Base-by-base conservation (phyloP, 2,797 vertebrate genomes). In the Sorex maritimensis region DNA sequence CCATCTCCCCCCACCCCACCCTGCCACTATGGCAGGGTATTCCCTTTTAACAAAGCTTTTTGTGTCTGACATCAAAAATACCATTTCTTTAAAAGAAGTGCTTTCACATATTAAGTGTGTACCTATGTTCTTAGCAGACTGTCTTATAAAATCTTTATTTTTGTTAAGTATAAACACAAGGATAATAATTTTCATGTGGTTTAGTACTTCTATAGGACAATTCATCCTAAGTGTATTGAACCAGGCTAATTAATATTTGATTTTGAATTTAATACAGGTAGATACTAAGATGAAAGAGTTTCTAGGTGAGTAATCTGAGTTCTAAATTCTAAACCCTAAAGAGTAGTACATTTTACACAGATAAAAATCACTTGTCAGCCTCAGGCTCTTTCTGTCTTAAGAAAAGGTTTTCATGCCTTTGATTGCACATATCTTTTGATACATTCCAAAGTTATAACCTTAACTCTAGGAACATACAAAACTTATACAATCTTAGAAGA, bases 221-320 rank as follows among this genome's bases (percentile, higher is more conserved):
- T 61, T 55, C 84, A 80, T 63, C 44, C 19, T 52, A 72, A n/a
- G 75, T 30, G 2, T 28, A 24, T 41, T n/a, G 14, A 81, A 82
- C 19, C 52, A 63, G n/a, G 38, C 30, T 67, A 92, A 58, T 24
- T 67, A 92, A 58, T 28, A 30, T 44, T 75, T 79, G 55, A 79
- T 75, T 88, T 91, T 93, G n/a, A 94, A 72, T 80, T 85, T 92
- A 75, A n/a, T 68, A 12, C 65, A 80, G 55, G 23, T 7, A 58
- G 69, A 58, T 9, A 17, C 13, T 86, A 41, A 63, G 81, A 81
- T 67, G 55, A 73, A 93, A 78, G 78, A 15, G 21, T 85, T 87
- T 74, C 44, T 72, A 41, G 34, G 28, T 44, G 23, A 55, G 15
- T 67, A 38, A 44, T 88, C 52, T 65, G 19, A 74, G 24, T 38